Conservation (phyloP, 2,113 vertebrate species). For the Coturnix japonica region DNA sequence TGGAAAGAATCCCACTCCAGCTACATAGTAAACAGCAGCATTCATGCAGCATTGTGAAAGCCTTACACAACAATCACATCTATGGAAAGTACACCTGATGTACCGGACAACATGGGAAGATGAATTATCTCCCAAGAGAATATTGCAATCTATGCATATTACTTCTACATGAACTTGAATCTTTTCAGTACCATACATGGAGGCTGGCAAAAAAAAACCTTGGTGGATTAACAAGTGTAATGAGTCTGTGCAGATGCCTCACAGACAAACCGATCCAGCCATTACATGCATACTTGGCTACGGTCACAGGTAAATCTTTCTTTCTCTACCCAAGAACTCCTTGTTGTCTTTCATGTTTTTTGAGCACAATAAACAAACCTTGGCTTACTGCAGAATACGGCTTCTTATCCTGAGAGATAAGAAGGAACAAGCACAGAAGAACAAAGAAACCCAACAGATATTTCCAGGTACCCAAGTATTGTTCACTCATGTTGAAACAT, state of each 20-base stretch:
- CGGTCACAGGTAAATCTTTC: neutral
- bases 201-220: neutral
- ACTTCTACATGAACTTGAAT: conserved; percentile 25
- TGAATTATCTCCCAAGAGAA: conserved; percentile 2
- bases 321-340: neutral
- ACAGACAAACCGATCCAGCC: neutral
- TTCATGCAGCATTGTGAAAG: neutral
- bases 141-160: fast-evolving
- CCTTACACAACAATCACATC: conserved; percentile 8
- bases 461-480: neutral
- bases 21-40: neutral
- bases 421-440: neutral
- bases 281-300: neutral
- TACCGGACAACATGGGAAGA: neutral
- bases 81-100: neutral
- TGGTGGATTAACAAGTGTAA: neutral
- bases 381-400: neutral
- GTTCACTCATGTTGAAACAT: fast-evolving
- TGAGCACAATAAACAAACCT: neutral
- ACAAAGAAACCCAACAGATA: fast-evolving
- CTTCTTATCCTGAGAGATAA: neutral
- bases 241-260: neutral
- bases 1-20: neutral
- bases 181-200: neutral
- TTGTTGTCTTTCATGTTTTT: neutral